Conservation (phyloP, 2,888 invertebrate genomes). For the Drosophila nigricruria region DNA sequence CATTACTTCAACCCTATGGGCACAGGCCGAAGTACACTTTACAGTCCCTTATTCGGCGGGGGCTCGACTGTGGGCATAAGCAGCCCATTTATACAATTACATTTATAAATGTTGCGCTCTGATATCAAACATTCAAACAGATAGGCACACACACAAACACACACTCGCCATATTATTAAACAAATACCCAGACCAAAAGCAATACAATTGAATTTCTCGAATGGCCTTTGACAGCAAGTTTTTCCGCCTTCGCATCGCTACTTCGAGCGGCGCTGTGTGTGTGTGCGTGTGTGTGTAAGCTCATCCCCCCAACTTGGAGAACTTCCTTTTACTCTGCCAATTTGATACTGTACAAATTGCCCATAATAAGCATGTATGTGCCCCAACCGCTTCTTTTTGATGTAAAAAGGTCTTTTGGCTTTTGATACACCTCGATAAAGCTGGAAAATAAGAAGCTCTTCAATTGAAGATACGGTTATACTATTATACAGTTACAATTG, state of each 20-base stretch:
- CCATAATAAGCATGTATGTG: slow-evolving; percentile 51
- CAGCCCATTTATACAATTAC: slow-evolving; percentile 77
- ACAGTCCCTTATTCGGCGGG: slow-evolving; percentile 12
- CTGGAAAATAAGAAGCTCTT: background rate
- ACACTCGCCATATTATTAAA: slow-evolving; percentile 55
- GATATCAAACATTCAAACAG: slow-evolving; percentile 54
- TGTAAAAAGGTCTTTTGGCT: slow-evolving; percentile 22
- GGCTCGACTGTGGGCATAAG: slow-evolving; percentile 51
- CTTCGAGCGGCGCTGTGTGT: background rate
- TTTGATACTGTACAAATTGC: slow-evolving; percentile 48
- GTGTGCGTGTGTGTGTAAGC: background rate
- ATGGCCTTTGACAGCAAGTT: slow-evolving; percentile 49
- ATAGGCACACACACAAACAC: slow-evolving; percentile 19
- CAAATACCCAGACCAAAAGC: slow-evolving; percentile 43
- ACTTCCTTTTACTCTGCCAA: slow-evolving; percentile 19
- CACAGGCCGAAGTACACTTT: slow-evolving; percentile 6
- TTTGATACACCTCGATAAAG: slow-evolving; percentile 16
- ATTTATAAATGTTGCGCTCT: slow-evolving; percentile 70
- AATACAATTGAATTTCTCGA: slow-evolving; percentile 50
- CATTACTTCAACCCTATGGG: slow-evolving; percentile 62
- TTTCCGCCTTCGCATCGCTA: slow-evolving; percentile 24
- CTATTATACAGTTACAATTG: background rate
- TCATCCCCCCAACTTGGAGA: background rate
- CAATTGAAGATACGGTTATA: background rate
- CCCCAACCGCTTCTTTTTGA: background rate